Conservation (phyloP, 2,888 invertebrate genomes). For the Molorchus minor region DNA sequence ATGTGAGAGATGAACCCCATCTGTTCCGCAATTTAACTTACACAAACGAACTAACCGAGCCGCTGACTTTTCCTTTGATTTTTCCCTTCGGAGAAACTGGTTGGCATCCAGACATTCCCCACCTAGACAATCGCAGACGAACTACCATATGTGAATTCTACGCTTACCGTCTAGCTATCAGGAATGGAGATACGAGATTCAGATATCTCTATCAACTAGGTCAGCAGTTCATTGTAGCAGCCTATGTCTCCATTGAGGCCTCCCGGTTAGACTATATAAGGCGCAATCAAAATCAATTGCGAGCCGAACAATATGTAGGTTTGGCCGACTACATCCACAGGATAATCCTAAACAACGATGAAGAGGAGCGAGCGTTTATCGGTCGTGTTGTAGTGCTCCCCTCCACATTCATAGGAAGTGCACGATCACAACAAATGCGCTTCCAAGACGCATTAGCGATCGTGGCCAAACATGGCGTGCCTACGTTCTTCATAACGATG, state of each 20-base stretch:
- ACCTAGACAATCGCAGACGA: not conserved
- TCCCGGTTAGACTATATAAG: conserved; percentile 4
- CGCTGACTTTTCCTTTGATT: not conserved
- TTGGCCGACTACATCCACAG: not conserved
- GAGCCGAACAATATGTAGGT: not conserved
- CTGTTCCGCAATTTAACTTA: not conserved
- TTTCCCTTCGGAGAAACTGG: not conserved
- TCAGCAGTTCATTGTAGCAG: conserved; percentile 31
- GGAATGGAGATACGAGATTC: conserved; percentile 15
- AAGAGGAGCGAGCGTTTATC: conserved; percentile 1
- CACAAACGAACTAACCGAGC: not conserved
- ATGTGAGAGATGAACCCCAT: not conserved
- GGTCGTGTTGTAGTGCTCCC: conserved; percentile 21
- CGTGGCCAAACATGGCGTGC: conserved; percentile 20
- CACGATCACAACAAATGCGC: not conserved
- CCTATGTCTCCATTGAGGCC: conserved; percentile 1
- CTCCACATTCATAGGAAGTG: not conserved
- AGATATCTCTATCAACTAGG: conserved; percentile 23
- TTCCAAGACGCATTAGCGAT: conserved; percentile 10
- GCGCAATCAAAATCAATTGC: conserved; percentile 9
- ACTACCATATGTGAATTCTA: conserved; percentile 23
- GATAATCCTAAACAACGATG: not conserved
- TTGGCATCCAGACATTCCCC: not conserved
- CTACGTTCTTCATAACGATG: conserved; percentile 30
- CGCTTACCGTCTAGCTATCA: conserved; percentile 11